Conservation (phyloP, 1,140 invertebrate genomes). For the Penaeus indicus region DNA sequence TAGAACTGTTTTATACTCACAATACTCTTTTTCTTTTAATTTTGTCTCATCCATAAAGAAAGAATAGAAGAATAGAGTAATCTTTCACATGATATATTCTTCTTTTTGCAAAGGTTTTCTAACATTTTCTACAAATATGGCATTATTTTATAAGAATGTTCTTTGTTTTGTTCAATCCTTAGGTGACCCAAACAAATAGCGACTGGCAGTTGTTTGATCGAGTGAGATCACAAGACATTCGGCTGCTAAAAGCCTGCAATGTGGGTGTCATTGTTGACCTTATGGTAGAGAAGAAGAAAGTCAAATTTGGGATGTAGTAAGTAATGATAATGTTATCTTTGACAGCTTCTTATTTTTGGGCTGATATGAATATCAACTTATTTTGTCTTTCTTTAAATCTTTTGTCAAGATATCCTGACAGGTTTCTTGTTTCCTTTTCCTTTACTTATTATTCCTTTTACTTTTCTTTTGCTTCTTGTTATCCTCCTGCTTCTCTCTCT, state of each 20-base stretch:
- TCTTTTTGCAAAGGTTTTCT: not conserved
- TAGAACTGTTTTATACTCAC: too few relatives aligned
- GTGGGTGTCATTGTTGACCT: slow-evolving; percentile 85
- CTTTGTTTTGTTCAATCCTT: slow-evolving; percentile 67
- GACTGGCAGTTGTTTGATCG: slow-evolving; percentile 76
- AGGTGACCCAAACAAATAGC: slow-evolving; percentile 68
- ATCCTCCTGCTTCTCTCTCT: too few relatives aligned
- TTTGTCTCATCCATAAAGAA: too few relatives aligned
- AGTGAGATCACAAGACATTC: slow-evolving; percentile 81
- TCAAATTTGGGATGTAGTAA: slow-evolving; percentile 87
- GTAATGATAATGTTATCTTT: slow-evolving; percentile 68
- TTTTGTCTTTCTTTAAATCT: not conserved
- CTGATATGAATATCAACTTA: not conserved
- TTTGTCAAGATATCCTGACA: not conserved
- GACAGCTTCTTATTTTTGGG: not conserved
- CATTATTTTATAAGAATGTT: slow-evolving; percentile 46
- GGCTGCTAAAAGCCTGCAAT: slow-evolving; percentile 80
- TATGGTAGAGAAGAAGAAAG: slow-evolving; percentile 91
- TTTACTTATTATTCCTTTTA: not conserved
- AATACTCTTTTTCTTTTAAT: too few relatives aligned
- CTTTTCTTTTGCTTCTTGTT: too few relatives aligned
- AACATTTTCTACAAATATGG: not conserved
- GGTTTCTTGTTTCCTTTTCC: not conserved
- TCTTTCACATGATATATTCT: too few relatives aligned
- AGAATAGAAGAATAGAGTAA: too few relatives aligned